phyloP scores from a whole-genome alignment of 2,888 invertebrate genomes.

The Elysia crispata region DNA sequence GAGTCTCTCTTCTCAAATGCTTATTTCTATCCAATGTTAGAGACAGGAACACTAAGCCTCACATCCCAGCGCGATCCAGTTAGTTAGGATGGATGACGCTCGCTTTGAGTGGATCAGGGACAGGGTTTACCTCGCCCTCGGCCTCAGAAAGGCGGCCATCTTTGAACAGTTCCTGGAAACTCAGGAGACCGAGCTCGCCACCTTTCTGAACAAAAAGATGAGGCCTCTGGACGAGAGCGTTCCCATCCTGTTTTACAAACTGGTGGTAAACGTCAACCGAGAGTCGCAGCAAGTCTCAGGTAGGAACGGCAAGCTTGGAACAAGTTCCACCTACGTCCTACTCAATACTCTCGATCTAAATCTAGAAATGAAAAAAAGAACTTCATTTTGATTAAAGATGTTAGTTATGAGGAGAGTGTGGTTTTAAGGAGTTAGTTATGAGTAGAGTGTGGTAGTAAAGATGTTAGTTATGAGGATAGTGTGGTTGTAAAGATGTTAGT shows the following conservation, averaged over 20 bases:
- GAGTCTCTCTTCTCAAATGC: too few relatives aligned
- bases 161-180: conserved; percentile 45
- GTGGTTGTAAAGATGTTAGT: too few relatives aligned
- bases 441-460: too few relatives aligned
- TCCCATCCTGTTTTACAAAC: conserved; percentile 52
- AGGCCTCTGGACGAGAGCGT: conserved; percentile 18
- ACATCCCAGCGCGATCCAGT: too few relatives aligned
- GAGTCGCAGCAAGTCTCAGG: conserved; percentile 59
- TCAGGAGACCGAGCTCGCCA: conserved; percentile 28
- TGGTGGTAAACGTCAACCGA: conserved; percentile 76
- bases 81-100: conserved; percentile 36
- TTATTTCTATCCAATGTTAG: too few relatives aligned
- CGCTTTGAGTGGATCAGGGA: conserved; percentile 49
- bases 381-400: too few relatives aligned
- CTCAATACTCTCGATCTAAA: too few relatives aligned
- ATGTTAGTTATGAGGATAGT: too few relatives aligned
- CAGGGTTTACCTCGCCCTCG: conserved; percentile 43
- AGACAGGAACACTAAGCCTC: too few relatives aligned
- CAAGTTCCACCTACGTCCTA: not conserved
- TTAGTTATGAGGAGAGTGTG: too few relatives aligned
- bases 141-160: conserved; percentile 16
- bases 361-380: too few relatives aligned
- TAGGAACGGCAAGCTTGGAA: not conserved
- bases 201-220: conserved; percentile 37
- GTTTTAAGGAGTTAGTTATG: too few relatives aligned